These are phyloP conservation scores for Miichthys miiuy DNA, from an alignment of 2,797 vertebrate genomes.

Conservation along the genomic window DNA sequence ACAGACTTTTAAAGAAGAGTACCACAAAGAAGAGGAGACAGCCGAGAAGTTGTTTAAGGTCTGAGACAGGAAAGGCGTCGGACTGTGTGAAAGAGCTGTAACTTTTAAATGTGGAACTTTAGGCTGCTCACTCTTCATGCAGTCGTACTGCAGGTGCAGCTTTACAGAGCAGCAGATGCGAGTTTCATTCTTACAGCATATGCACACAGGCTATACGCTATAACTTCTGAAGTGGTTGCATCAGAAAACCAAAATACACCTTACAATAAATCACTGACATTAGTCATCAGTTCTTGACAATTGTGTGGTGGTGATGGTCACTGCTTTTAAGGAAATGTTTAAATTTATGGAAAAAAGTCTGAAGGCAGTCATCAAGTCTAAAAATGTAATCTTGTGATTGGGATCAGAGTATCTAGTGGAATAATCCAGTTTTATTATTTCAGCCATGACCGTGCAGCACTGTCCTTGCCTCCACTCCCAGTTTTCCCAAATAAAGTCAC, in stretches of 20 bases:
- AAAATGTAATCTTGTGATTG: slow-evolving; percentile 49
- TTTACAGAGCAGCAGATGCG: slow-evolving; percentile 10
- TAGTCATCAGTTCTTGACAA: slow-evolving; percentile 4
- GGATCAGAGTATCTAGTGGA: slow-evolving; percentile 39
- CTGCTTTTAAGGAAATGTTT: slow-evolving; percentile 6
- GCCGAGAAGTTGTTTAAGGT: neutral
- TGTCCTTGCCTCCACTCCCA: slow-evolving; percentile 39
- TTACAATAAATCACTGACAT: neutral
- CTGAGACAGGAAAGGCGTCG: neutral
- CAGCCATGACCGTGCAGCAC: slow-evolving; percentile 43
- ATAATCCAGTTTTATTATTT: slow-evolving; percentile 59
- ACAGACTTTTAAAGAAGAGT: neutral
- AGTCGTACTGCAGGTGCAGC: slow-evolving; percentile 16
- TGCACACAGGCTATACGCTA: neutral
- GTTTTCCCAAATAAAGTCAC: slow-evolving; percentile 25
- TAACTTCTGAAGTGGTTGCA: neutral
- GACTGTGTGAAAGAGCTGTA: neutral
- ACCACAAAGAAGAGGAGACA: neutral
- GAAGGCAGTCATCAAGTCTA: slow-evolving; percentile 5
- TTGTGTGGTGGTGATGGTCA: neutral
- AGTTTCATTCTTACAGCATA: slow-evolving; percentile 40
- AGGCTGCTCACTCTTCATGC: neutral
- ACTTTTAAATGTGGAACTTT: neutral
- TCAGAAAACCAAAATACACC: neutral
- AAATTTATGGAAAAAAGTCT: neutral